A percentile compares a stretch with the other conserved stretches of the same genome.
These are phyloP conservation scores for Stylophora pistillata DNA, from an alignment of 64 coral and sea anemone species.

Conservation along the genomic window DNA sequence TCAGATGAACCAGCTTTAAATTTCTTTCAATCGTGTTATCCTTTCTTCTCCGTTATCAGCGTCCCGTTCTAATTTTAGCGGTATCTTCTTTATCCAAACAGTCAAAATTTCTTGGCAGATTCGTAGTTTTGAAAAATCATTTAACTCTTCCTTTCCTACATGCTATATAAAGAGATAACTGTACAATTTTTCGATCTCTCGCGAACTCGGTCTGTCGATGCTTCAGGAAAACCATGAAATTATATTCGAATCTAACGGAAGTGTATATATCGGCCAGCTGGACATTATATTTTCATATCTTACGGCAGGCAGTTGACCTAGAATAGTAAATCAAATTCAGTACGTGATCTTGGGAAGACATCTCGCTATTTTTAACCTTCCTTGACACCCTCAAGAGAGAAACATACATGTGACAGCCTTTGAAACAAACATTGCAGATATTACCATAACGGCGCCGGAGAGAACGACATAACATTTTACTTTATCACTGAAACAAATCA, in stretches of 20 bases:
- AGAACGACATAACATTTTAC: neutral
- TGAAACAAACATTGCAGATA: neutral
- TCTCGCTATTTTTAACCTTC: conserved; percentile 30
- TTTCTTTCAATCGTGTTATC: too few relatives aligned
- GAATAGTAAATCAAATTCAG: conserved; percentile 11
- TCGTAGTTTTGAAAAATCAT: too few relatives aligned
- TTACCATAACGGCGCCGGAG: neutral
- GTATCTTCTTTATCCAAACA: too few relatives aligned
- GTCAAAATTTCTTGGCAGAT: too few relatives aligned
- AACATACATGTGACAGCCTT: neutral
- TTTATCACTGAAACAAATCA: neutral
- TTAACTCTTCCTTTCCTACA: too few relatives aligned
- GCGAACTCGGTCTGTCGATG: neutral
- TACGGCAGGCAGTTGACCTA: neutral
- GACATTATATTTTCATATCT: neutral
- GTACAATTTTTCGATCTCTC: neutral
- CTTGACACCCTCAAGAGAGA: conserved; percentile 5
- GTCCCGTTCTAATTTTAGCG: too few relatives aligned
- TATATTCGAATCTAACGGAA: neutral
- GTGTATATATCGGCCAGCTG: neutral
- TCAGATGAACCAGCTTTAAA: too few relatives aligned
- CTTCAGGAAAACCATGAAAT: neutral
- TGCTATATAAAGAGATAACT: neutral
- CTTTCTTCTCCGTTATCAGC: too few relatives aligned
- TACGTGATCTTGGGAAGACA: conserved; percentile 38